Evolutionary conservation across 2,888 invertebrate species (phyloP), one percentile per base, ranked within the genome.

Genomic region (Netelia virgata): DNA sequence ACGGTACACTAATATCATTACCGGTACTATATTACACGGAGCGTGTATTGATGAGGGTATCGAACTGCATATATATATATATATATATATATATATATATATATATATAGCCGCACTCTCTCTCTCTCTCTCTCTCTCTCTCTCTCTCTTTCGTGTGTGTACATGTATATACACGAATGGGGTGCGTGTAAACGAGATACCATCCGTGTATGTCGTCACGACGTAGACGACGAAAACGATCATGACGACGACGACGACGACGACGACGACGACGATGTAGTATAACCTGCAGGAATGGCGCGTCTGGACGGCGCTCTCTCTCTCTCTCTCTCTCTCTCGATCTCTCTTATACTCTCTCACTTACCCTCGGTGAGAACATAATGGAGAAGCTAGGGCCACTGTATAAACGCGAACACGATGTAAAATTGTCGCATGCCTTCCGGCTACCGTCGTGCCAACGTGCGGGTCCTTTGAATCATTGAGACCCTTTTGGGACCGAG

Each of bases 351-450:
- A 28, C 28, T 28, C 5, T 28, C 5, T 23, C 5, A 28, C 28
- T 3, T 5, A 3, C 28, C 28, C 28, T 28, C 5, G 28, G 23
- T 57, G 75, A 47, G 63, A 61, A 69, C 78, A 73, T 84, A 75
- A 78, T 83, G 82, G 79, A 66, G 63, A 63, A 63, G 72, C 55
- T 68, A 59, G 77, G 61, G 53, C 43, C 43, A 16, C 55, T 75
- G 64, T 72, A 75, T 84, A 85, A 83, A 81, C 79, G 78, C 76
- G 86, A 77, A 87, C 79, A 74, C 55, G 77, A 86, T 82, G 86
- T 86, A 83, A 84, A 85, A 82, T 84, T 85, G 87, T 88, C 87
- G 87, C 86, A 87, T 87, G 86, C 87, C 89, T 88, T 64, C 82
- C 76, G 87, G 87, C 86, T 75, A 85, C 28, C 81, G 88, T 87